A percentile compares a stretch with the other conserved stretches of the same genome.
Conservation (phyloP, 1,140 invertebrate species). For the Caerostris darwini region DNA sequence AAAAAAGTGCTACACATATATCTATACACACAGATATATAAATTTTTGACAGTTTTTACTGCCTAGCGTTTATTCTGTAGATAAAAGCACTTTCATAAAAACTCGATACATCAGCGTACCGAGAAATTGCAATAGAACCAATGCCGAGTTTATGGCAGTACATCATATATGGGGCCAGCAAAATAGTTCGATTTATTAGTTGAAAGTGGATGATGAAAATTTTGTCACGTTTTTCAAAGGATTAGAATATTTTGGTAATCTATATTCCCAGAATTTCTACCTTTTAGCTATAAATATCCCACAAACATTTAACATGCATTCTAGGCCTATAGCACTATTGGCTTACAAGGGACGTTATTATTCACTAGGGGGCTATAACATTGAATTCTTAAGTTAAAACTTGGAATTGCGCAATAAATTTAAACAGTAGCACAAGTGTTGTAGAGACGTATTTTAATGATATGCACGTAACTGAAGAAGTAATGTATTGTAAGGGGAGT, state of each 20-base stretch:
- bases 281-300: conserved; percentile 72
- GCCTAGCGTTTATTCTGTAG: conserved; percentile 69
- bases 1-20: conserved; percentile 64
- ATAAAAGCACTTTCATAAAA: conserved; percentile 76
- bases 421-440: conserved; percentile 38
- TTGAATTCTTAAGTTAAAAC: conserved; percentile 57
- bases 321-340: neutral
- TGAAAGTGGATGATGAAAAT: conserved; percentile 65
- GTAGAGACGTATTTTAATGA: conserved; percentile 53
- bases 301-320: conserved; percentile 72
- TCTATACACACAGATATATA: conserved; percentile 59
- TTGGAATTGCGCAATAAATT: conserved; percentile 61
- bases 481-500: neutral
- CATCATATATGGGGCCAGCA: conserved; percentile 32
- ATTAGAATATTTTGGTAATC: conserved; percentile 59
- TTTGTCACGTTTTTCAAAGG: conserved; percentile 72
- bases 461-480: conserved; percentile 21
- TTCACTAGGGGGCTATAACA: conserved; percentile 64
- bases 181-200: conserved; percentile 76
- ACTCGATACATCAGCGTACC: conserved; percentile 55
- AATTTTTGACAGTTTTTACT: conserved; percentile 74
- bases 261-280: conserved; percentile 49
- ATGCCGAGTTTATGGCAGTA: conserved; percentile 67
- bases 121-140: conserved; percentile 46
- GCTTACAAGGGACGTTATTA: conserved; percentile 65